Base-by-base conservation (phyloP, 2,888 invertebrate species). In the Maniola hyperantus region DNA sequence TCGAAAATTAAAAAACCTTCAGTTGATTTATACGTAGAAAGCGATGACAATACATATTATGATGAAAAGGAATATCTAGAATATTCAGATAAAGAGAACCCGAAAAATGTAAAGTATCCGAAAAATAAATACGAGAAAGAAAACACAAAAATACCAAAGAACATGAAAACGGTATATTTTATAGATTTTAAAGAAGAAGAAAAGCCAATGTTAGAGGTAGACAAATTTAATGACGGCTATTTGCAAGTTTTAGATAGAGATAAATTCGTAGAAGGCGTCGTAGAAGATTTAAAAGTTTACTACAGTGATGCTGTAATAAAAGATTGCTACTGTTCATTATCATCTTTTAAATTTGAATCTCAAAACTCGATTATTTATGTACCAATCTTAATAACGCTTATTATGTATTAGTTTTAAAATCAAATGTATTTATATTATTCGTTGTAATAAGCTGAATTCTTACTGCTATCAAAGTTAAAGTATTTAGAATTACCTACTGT, bases 281-380 rank as follows among this genome's bases (percentile, higher is more conserved):
- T 76, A 18, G 69, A 75, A 48, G 79, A 79, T 69, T 71, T 79
- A 54, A 74, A 76, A 67, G 67, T 69, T 36, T 71, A 74, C 57
- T 77, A 78, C 34, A 71, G 70, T 48, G 76, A 79, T 51, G 72
- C 72, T 6, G 67, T 78, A 53, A 73, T 78, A 67, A 79, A 76
- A 68, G 75, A 79, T 44, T 80, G 79, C 69, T 78, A 75, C 39
- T 80, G 79, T 69, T 76, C 76, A 39, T 71, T 73, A 10, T 67
- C 69, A 54, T 50, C 69, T 33, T 54, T 59, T 44, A 58, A 65
- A 51, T 54, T 66, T 59, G 55, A 34, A 55, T 58, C 39, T n/a
- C 51, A 39, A n/a, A 64, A 2, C 26, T 50, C 39, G 0, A 55
- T 46, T 39, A 33, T 58, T 26, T 48, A 33, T 59, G 6, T 64